Evolutionary conservation across 2,888 invertebrate genomes (phyloP).

Genomic region (Heliothis peltigera): DNA sequence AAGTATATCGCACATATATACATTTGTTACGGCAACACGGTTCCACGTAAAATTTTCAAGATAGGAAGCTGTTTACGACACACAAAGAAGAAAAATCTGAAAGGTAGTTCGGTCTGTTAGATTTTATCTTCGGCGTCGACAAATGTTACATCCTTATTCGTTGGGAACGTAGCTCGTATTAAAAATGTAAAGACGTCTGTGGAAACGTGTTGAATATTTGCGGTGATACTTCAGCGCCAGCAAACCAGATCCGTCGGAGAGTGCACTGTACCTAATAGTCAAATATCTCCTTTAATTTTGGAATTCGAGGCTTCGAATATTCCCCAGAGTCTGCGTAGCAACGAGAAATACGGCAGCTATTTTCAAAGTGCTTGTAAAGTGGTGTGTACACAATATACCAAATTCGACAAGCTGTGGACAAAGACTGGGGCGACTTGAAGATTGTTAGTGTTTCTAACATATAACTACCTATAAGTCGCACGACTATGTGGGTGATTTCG

Average conservation of each 20-base stretch:
- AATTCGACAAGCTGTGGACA: not conserved
- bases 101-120: slow-evolving; percentile 35
- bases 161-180: slow-evolving; percentile 26
- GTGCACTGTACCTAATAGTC: slow-evolving; percentile 20
- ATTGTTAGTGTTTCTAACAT: not conserved
- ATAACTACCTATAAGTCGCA: not conserved
- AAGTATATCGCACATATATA: slow-evolving; percentile 8
- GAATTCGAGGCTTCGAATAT: slow-evolving; percentile 31
- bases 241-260: slow-evolving; percentile 24
- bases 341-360: slow-evolving; percentile 15
- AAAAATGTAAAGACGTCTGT: slow-evolving; percentile 43
- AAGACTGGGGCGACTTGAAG: too few species aligned
- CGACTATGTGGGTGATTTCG: not conserved
- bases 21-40: slow-evolving; percentile 13
- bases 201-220: slow-evolving; percentile 44
- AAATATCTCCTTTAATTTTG: slow-evolving; percentile 36
- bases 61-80: slow-evolving; percentile 38
- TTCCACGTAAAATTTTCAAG: slow-evolving; percentile 39
- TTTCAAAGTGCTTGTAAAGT: slow-evolving; percentile 10
- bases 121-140: slow-evolving; percentile 47
- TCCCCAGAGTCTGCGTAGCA: slow-evolving; percentile 13
- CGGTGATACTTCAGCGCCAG: slow-evolving; percentile 29
- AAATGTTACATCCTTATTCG: slow-evolving; percentile 42
- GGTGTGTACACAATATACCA: too few species aligned
- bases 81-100: slow-evolving; percentile 47